These are phyloP conservation scores for Temnothorax curvispinosus DNA, from an alignment of 1,140 invertebrate species.

Conservation along the genomic window DNA sequence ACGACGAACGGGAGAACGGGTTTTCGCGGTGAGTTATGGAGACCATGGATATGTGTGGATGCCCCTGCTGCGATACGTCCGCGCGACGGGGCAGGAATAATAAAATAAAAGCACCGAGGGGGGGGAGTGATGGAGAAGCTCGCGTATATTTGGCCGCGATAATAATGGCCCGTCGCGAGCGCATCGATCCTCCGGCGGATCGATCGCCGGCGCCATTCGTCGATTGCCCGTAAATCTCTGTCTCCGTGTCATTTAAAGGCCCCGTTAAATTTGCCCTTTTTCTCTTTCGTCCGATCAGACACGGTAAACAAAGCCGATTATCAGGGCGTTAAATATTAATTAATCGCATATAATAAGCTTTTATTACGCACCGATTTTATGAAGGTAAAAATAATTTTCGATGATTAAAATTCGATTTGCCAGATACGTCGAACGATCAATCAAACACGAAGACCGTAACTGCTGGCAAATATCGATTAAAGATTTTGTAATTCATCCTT, in stretches of 20 bases:
- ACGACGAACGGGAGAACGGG: conserved; percentile 57
- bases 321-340: not conserved
- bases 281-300: not conserved
- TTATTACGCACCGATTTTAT: not conserved
- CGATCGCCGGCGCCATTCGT: conserved; percentile 71
- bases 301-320: conserved; percentile 3
- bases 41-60: conserved; percentile 65
- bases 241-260: conserved; percentile 68
- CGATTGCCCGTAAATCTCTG: conserved; percentile 81
- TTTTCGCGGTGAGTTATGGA: conserved; percentile 75
- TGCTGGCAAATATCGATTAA: conserved; percentile 12
- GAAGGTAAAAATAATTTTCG: not conserved
- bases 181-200: conserved; percentile 64
- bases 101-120: conserved; percentile 71
- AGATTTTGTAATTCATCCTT: not conserved
- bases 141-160: conserved; percentile 65
- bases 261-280: conserved; percentile 70
- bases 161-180: conserved; percentile 68
- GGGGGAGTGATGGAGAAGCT: conserved; percentile 64
- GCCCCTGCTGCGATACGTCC: conserved; percentile 69
- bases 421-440: not conserved
- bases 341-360: conserved; percentile 17
- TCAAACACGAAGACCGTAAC: not conserved
- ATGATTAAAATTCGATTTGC: not conserved
- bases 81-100: conserved; percentile 71